A percentile compares a stretch with the other conserved stretches of the same genome.
These are phyloP conservation scores for Zygogramma bicolorata DNA, from an alignment of 2,888 invertebrate species.

Conservation along the genomic window DNA sequence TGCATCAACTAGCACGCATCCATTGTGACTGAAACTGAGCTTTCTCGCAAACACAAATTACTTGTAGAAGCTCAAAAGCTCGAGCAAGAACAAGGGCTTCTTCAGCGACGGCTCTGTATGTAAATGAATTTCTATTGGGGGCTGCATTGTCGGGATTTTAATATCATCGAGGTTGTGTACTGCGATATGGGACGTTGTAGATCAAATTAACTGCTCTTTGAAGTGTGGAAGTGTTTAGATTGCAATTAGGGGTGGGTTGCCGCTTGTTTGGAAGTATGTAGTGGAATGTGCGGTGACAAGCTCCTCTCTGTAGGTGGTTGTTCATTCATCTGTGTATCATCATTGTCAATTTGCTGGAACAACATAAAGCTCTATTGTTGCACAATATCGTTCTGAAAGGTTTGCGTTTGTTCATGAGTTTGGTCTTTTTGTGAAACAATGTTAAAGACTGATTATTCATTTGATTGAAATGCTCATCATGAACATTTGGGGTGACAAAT, in stretches of 20 bases:
- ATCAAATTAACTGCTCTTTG: constrained; percentile 2
- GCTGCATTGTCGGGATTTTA: not conserved
- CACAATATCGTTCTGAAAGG: no score
- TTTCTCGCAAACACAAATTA: not conserved
- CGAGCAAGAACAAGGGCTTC: not conserved
- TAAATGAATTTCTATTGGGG: not conserved
- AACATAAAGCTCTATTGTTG: no score
- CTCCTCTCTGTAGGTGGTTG: no score
- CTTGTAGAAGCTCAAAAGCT: not conserved
- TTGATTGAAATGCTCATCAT: no score
- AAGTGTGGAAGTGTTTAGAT: not conserved
- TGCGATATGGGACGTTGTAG: not conserved
- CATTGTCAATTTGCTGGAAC: no score
- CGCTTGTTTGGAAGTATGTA: no score
- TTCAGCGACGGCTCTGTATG: not conserved
- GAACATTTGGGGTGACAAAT: no score
- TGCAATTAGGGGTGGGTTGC: not conserved
- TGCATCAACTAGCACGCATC: not conserved
- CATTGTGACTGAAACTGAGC: not conserved
- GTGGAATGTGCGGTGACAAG: no score
- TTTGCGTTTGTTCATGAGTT: no score
- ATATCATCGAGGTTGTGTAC: not conserved
- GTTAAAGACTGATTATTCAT: no score
- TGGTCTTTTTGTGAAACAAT: no score
- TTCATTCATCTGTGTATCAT: no score